Evolutionary conservation across 2,113 vertebrate genomes (phyloP).

Genomic region (Tympanuchus pallidicinctus): DNA sequence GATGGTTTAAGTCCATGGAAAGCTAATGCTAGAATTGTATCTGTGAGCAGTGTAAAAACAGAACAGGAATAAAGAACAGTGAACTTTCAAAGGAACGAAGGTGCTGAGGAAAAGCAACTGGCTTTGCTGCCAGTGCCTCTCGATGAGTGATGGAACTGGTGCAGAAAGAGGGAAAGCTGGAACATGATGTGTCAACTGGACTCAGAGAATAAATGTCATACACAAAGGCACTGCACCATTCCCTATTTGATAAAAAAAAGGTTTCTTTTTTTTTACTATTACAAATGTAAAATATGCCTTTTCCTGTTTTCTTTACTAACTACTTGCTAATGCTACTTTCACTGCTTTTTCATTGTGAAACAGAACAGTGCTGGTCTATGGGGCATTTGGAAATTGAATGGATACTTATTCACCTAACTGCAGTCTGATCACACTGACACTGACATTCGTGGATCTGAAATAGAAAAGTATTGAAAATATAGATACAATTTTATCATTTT

Average conservation of each 20-base stretch:
- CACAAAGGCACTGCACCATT: neutral
- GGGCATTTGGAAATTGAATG: neutral
- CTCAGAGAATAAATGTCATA: conserved; percentile 1
- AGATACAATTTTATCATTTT: neutral
- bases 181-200: neutral
- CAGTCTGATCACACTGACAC: neutral
- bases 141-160: neutral
- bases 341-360: neutral
- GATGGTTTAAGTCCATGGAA: neutral
- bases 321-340: neutral
- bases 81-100: neutral
- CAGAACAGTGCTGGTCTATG: neutral
- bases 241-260: neutral
- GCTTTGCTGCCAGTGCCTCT: neutral
- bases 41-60: neutral
- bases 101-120: neutral
- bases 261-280: neutral
- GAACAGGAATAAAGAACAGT: neutral
- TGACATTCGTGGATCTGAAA: neutral
- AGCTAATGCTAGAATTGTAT: neutral
- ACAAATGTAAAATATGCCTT: conserved; percentile 5
- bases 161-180: neutral
- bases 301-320: neutral
- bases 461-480: neutral
- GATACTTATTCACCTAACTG: neutral